A percentile compares a stretch with the other conserved stretches of the same genome.
Conservation (phyloP, 2,797 vertebrate genomes). For the Ataeniobius toweri region DNA sequence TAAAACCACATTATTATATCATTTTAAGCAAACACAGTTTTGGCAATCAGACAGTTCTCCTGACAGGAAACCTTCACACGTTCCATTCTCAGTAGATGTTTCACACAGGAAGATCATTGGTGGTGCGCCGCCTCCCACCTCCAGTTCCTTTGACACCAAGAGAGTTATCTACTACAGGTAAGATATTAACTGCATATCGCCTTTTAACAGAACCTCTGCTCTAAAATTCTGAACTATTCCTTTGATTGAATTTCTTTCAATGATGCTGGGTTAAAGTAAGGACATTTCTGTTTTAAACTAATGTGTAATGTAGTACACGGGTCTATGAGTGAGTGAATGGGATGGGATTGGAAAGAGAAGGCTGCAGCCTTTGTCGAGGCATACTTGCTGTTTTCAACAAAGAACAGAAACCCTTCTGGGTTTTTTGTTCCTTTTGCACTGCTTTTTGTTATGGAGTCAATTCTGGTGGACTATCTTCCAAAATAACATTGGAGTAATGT, state of each 20-base stretch:
- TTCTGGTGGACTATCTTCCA: constrained; percentile 70
- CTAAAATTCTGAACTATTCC: neutral
- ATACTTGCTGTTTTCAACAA: constrained; percentile 69
- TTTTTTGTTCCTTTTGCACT: constrained; percentile 76
- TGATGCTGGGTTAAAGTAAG: constrained; percentile 31
- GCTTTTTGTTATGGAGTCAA: constrained; percentile 57
- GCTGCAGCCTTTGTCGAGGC: constrained; percentile 48
- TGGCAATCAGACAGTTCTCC: neutral
- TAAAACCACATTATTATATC: neutral
- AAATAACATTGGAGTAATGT: constrained; percentile 70
- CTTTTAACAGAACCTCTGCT: neutral
- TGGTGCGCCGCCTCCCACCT: neutral
- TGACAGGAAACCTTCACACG: neutral
- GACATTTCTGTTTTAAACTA: constrained; percentile 35
- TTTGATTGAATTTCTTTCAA: constrained; percentile 1
- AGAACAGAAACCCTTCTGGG: constrained; percentile 55
- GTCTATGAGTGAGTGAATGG: constrained; percentile 49
- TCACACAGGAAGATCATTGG: neutral
- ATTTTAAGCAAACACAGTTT: neutral
- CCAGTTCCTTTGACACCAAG: neutral
- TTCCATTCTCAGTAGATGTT: neutral
- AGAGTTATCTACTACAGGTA: too few relatives aligned
- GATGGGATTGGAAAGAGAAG: constrained; percentile 33
- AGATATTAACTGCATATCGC: too few relatives aligned
- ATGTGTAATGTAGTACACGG: constrained; percentile 32